These are phyloP conservation scores for Zaprionus ghesquierei DNA, from an alignment of 1,140 invertebrate genomes.

Conservation along the genomic window DNA sequence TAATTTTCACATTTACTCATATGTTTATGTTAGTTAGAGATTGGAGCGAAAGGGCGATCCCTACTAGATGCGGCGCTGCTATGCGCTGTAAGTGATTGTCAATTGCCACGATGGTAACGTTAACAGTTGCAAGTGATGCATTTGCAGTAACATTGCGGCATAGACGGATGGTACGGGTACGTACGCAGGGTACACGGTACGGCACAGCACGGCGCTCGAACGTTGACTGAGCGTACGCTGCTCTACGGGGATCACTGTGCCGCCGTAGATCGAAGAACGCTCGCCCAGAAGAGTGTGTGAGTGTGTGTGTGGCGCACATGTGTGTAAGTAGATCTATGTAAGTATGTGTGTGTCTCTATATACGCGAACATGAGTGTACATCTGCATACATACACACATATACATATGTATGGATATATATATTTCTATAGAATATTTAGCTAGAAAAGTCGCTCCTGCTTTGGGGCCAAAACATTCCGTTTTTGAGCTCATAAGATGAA, in stretches of 20 bases:
- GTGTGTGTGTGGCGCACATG: not conserved
- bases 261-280: constrained; percentile 12
- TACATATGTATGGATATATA: not conserved
- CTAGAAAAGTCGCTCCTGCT: constrained; percentile 17
- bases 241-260: constrained; percentile 17
- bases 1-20: constrained; percentile 27
- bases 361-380: not conserved
- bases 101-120: constrained; percentile 1
- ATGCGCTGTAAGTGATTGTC: too few relatives aligned
- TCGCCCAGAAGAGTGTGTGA: constrained; percentile 10
- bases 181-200: not conserved
- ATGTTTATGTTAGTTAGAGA: not conserved
- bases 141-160: constrained; percentile 62
- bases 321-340: not conserved
- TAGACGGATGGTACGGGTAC: constrained; percentile 53
- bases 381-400: not conserved
- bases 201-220: constrained; percentile 56
- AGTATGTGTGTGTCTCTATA: not conserved
- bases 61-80: not conserved
- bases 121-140: constrained; percentile 23
- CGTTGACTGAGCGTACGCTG: constrained; percentile 53
- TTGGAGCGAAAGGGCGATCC: not conserved
- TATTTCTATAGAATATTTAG: not conserved
- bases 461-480: too few relatives aligned
- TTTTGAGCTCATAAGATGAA: constrained; percentile 24